Evolutionary conservation across 2,888 invertebrate species (phyloP), one percentile per base, ranked within the genome.

Genomic region (Eristalis arbustorum): DNA sequence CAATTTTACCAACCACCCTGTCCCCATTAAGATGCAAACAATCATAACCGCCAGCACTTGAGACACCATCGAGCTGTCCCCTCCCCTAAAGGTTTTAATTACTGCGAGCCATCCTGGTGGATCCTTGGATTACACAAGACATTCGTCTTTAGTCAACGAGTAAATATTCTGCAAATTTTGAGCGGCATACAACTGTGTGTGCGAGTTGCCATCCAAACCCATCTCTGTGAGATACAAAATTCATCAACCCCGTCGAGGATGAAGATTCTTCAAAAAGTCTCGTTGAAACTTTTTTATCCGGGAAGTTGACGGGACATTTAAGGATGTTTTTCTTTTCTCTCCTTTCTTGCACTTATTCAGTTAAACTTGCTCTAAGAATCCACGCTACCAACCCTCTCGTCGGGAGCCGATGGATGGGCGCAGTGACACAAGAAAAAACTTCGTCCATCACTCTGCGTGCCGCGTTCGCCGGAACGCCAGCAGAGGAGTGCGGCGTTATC

Each of bases 231-330:
- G 69, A 74, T 66, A 66, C 66, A 59, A 77, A 77, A 85, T 81
- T 81, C 77, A 77, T 81, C 74, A 85, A 49, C 69, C 59, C 40
- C 57, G 56, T 63, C 59, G 77, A 28, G 77, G 73, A 77, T 62
- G 68, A 61, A 71, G 85, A 78, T 25, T 77, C 69, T 68, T 75
- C 42, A 61, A 78, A 84, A 85, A 81, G 74, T 81, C 77, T 73
- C 77, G 66, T 81, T 85, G 77, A 81, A 85, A 85, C 66, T 81
- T 85, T 62, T 81, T 71, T 66, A 78, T 78, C 42, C 85, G 61
- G 73, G 69, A 78, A 81, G 85, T 85, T 81, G 85, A 73, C 49
- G 81, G 81, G 85, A 80, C 84, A 84, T 84, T 85, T 85, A 81
- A 77, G 74, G 66, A 81, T 77, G 64, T 71, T 80, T 71, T 56